Evolutionary conservation across 2,113 vertebrate species (phyloP), one percentile per base, ranked within the genome.

Genomic region (Camarhynchus parvulus): DNA sequence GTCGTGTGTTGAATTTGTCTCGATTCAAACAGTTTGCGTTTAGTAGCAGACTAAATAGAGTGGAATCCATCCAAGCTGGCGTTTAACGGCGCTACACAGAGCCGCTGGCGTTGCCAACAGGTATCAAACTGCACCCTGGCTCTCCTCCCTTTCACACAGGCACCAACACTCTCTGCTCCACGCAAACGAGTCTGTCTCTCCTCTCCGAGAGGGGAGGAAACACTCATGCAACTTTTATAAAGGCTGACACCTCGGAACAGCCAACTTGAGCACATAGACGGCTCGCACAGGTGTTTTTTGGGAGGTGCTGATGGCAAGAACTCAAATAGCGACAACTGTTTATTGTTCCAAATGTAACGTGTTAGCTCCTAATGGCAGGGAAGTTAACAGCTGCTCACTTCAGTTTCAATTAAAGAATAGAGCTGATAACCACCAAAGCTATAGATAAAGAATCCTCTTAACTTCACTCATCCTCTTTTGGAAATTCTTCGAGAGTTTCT

Each of bases 41-140:
- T 10, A 35, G 95, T 6, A 79, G 49, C 30, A 85, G 83, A 28
- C 68, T 74, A 75, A 95, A 89, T 28, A 86, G 78, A 49, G 87
- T 89, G 90, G 96, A 90, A 87, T 86, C 93, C 49, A 90, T 89
- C 95, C 96, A 89, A 42, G 15, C 92, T 89, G 90, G 84, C 94
- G 49, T 42, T n/a, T 15, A 53, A 17, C 39, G 5, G 59, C 10
- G 7, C 89, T 64, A 18, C 61, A 77, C 87, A 72, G 21, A 31
- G 52, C 84, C 15, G 90, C 82, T 83, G 1, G 6, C 61, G 33
- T 63, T 95, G 92, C 97, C 97, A 98, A 98, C 98, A 98, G 98
- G 98, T 98, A 97, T 90, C 97, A 90, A 78, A 88, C n/a, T 12
- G 13, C 31, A 23, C 68, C 63, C 44, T 83, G 21, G 9, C 42